Percentiles rank a stretch among this genome's conserved stretches.
These are phyloP conservation scores for Platyrinchus mystaceus DNA, from an alignment of 2,797 vertebrate species.

Conservation along the genomic window DNA sequence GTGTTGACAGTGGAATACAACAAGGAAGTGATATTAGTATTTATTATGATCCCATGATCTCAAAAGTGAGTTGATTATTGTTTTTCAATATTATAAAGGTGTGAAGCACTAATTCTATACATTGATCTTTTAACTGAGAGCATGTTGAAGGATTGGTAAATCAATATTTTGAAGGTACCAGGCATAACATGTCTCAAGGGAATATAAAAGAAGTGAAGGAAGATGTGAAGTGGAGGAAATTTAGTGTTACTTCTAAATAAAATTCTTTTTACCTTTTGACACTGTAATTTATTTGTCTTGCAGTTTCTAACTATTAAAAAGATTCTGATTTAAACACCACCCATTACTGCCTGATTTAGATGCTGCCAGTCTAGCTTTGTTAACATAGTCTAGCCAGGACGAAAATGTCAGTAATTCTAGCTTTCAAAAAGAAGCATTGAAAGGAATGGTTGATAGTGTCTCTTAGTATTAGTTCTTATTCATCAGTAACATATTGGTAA, in stretches of 20 bases:
- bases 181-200: background rate
- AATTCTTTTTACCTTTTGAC: background rate
- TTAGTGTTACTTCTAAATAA: background rate
- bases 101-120: background rate
- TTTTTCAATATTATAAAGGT: background rate
- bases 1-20: conserved; percentile 95
- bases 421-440: background rate
- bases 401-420: background rate
- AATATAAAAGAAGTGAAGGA: background rate
- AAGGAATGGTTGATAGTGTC: background rate
- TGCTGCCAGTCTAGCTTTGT: background rate
- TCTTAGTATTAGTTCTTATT: background rate
- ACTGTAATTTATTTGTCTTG: background rate
- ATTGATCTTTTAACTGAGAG: background rate
- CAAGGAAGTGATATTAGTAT: conserved; percentile 99
- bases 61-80: conserved; percentile 85
- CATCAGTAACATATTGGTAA: background rate
- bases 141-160: background rate
- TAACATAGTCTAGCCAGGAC: background rate
- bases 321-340: background rate
- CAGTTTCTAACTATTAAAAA: background rate
- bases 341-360: background rate
- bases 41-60: conserved; percentile 99
- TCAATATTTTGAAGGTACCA: background rate
- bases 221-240: background rate